Conservation (phyloP, 2,797 vertebrate species). For the Catostomus latipinnis region DNA sequence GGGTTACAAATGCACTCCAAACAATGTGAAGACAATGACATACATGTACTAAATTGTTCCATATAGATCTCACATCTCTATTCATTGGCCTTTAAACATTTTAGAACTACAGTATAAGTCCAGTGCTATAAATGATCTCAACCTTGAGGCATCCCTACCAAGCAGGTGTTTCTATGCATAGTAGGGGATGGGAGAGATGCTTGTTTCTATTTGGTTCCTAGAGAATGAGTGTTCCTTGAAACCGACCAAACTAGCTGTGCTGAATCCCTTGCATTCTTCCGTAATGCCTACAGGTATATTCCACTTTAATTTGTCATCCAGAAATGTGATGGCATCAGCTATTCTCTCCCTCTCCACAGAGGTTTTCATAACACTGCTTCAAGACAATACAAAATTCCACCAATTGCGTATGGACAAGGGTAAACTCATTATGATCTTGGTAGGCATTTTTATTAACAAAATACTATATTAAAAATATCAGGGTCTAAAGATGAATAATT, state of each 20-base stretch:
- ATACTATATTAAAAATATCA: too few species aligned
- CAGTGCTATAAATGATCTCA: not conserved
- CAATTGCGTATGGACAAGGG: constrained; percentile 9
- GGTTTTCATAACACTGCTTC: constrained; percentile 48
- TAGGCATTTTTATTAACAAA: not conserved
- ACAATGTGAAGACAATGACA: too few species aligned
- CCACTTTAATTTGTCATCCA: constrained; percentile 79
- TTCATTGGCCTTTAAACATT: not conserved
- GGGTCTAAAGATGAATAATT: too few species aligned
- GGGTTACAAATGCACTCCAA: too few species aligned
- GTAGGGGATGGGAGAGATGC: constrained; percentile 56
- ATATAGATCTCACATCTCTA: not conserved
- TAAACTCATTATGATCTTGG: not conserved
- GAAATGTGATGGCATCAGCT: constrained; percentile 78
- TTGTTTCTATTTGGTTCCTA: constrained; percentile 40
- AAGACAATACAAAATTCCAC: constrained; percentile 11
- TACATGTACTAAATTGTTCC: not conserved
- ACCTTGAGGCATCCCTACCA: not conserved
- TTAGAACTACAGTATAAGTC: too few species aligned
- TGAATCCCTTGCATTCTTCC: constrained; percentile 70
- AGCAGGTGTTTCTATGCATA: too few species aligned
- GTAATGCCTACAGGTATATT: constrained; percentile 74
- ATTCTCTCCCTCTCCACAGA: constrained; percentile 65
- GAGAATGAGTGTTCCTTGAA: constrained; percentile 42
- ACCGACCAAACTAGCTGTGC: constrained; percentile 67